Evolutionary conservation across 2,113 vertebrate genomes (phyloP).

Genomic region (Dinomys branickii): DNA sequence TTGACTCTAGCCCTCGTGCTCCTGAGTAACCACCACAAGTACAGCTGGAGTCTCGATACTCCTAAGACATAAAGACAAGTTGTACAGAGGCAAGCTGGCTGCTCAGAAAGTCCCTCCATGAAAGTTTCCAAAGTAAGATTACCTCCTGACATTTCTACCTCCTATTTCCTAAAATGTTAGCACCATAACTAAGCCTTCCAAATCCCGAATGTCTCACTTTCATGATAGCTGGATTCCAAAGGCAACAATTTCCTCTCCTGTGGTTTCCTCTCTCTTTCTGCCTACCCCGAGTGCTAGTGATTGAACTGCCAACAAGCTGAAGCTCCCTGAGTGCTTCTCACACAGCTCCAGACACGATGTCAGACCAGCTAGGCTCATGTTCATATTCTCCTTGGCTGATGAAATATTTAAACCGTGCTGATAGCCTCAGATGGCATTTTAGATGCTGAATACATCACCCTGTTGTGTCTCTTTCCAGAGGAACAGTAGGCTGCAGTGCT

Average conservation of each 20-base stretch:
- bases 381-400: conserved; percentile 70
- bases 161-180: background rate
- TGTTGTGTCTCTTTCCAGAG: conserved; percentile 58
- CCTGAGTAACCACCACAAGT: background rate
- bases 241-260: background rate
- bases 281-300: conserved; percentile 50
- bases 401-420: conserved; percentile 75
- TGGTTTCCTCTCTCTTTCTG: conserved; percentile 11
- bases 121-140: background rate
- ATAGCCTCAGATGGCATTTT: conserved; percentile 72
- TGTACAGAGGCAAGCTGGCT: background rate
- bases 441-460: conserved; percentile 68
- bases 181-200: background rate
- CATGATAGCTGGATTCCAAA: background rate
- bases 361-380: conserved; percentile 61
- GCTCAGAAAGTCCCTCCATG: background rate
- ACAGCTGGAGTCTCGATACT: too few relatives aligned
- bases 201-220: background rate
- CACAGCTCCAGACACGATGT: conserved; percentile 63
- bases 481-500: conserved; percentile 47
- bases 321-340: conserved; percentile 57
- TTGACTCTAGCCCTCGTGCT: background rate
- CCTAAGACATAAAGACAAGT: background rate
- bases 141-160: background rate
- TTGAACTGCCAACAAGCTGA: conserved; percentile 54